Conservation (phyloP, 2,888 invertebrate species). For the Patella caerulea region DNA sequence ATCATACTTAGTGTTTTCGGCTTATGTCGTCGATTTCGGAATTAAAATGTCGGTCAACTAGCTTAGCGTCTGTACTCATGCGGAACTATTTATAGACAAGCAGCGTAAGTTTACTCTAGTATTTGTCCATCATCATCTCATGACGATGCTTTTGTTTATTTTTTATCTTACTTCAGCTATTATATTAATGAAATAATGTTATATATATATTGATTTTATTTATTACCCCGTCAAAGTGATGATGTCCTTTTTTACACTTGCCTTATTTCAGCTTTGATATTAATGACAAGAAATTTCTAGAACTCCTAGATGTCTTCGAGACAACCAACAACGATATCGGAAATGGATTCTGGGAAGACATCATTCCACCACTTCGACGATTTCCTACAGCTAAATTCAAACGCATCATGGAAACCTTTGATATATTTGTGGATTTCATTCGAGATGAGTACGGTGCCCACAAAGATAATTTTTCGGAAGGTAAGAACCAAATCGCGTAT, state of each 20-base stretch:
- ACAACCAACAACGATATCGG: background rate
- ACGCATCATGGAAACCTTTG: background rate
- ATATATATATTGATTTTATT: no score
- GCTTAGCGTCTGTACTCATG: no score
- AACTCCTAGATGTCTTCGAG: background rate
- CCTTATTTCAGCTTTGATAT: constrained; percentile 12
- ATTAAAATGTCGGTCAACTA: no score
- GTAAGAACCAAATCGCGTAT: background rate
- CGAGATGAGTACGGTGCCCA: constrained; percentile 15
- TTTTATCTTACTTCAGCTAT: no score
- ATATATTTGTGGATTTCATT: background rate
- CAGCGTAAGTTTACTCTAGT: no score
- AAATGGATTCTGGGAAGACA: constrained; percentile 25
- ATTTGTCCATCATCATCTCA: no score
- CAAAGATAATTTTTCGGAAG: constrained; percentile 26
- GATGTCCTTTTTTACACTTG: no score
- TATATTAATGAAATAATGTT: constrained; percentile 9
- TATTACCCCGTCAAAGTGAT: no score
- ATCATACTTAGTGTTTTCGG: no score
- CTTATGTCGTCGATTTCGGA: no score
- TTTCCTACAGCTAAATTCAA: constrained; percentile 16
- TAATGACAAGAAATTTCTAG: constrained; percentile 16
- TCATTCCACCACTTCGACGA: constrained; percentile 22
- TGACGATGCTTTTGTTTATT: no score
- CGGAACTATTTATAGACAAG: no score